Evolutionary conservation across 1,140 invertebrate genomes (phyloP), one percentile per base, ranked within the genome.

Genomic region (Adelges cooleyi): DNA sequence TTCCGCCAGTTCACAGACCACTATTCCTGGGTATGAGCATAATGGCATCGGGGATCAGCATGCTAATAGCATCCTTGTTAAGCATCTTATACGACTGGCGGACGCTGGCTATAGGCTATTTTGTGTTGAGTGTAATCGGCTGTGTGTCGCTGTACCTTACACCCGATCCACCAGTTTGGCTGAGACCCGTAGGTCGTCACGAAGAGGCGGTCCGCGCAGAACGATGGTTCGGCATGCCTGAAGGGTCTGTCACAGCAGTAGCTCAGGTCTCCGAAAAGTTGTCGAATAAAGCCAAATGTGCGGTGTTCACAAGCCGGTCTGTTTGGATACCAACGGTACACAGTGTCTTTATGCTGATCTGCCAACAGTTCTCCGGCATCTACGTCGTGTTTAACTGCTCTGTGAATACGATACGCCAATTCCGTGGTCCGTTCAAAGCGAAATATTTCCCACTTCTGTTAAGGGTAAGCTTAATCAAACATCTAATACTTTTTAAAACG

Each of bases 381-480:
- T 86, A 90, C 74, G 82, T 85, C 1, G 81, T 90, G 4, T 75
- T 90, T 38, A 89, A 86, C 72, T 89, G 89, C 69, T 82, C 83
- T 0, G 82, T 87, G 0, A 80, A 79, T 62, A 80, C 86, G 70
- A 81, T 86, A 69, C 33, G 2, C 50, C 50, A 3, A 1, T 52
- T 5, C 50, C 50, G 2, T 52, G 50, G 50, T 11, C 11, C 11
- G 9, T 52, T 2, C 17, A 17, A 8, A 27, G 50, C 6, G 50
- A 52, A 33, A n/a, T 52, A 27, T 52, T 36, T 27, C 50, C 50
- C 1, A 52, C 33, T 11, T 5, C 23, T 0, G 27, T 52, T n/a
- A n/a, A 25, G 3, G 50, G 50, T 52, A n/a, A 4, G 40, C n/a
- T n/a, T 17, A 44, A 44, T 11, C 15, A 8, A 4, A 4, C 3